Percentiles rank a stretch among this genome's conserved stretches.
Evolutionary conservation across 2,797 vertebrate species (phyloP).

Genomic region (Ctenopoma multispine): DNA sequence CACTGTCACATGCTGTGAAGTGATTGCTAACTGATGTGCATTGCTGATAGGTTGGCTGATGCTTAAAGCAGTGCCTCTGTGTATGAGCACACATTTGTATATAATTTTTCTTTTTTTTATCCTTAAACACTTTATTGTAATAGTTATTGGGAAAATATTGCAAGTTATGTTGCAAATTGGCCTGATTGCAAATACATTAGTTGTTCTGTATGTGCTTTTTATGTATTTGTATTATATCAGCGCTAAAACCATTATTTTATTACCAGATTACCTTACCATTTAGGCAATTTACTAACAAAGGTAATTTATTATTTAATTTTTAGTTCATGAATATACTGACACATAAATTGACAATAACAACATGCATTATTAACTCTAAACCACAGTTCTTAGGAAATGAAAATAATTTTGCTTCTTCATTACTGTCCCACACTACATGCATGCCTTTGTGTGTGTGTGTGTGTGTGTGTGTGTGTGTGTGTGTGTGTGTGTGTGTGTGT

Average conservation of each 20-base stretch:
- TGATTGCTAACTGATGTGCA: conserved; percentile 21
- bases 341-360: conserved; percentile 21
- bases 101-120: background rate
- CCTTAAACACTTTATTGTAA: background rate
- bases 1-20: conserved; percentile 22
- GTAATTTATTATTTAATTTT: no score
- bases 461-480: no score
- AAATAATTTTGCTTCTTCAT: conserved; percentile 54
- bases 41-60: conserved; percentile 24
- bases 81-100: no score
- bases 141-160: background rate
- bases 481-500: no score
- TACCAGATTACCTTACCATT: background rate
- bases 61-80: conserved; percentile 11
- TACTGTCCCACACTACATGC: conserved; percentile 24
- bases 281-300: background rate
- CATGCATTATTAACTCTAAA: conserved; percentile 25
- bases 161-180: background rate
- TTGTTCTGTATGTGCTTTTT: background rate
- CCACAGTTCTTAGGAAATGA: conserved; percentile 39
- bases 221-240: background rate
- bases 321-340: conserved; percentile 1
- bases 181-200: background rate
- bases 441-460: background rate
- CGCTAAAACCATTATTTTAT: background rate